Conservation (phyloP, 2,888 invertebrate species). For the Zaprionus obscuricornis region DNA sequence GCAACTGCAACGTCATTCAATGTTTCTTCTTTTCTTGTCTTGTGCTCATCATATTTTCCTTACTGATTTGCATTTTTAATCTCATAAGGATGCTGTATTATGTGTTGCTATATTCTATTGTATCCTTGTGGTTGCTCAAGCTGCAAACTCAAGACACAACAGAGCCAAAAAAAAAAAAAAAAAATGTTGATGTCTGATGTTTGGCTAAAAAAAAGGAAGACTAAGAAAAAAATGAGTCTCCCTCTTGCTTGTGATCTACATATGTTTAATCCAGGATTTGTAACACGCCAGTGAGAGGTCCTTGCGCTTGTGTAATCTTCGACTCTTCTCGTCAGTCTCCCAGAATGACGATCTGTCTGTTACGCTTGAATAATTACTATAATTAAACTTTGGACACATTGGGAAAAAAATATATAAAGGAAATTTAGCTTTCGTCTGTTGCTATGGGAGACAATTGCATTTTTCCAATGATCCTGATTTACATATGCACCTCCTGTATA, state of each 20-base stretch:
- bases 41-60: conserved; percentile 59
- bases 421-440: conserved; percentile 60
- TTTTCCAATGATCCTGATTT: conserved; percentile 15
- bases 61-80: conserved; percentile 81
- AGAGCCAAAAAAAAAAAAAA: conserved; percentile 38
- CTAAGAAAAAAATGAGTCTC: conserved; percentile 33
- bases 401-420: conserved; percentile 14
- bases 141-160: conserved; percentile 45
- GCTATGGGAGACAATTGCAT: conserved; percentile 55
- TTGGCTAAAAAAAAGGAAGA: conserved; percentile 19
- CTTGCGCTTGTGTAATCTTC: conserved; percentile 29
- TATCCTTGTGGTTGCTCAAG: conserved; percentile 60
- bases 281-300: conserved; percentile 55
- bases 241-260: conserved; percentile 58
- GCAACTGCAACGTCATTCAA: conserved; percentile 59
- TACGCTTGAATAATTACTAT: conserved; percentile 72
- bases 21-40: conserved; percentile 21
- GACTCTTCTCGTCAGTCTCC: neutral
- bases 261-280: conserved; percentile 73
- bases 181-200: conserved; percentile 17
- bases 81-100: conserved; percentile 76
- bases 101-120: conserved; percentile 51
- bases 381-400: conserved; percentile 60
- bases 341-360: conserved; percentile 27
- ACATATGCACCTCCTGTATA: too few species aligned